Base-by-base conservation (phyloP, 2,888 invertebrate genomes). In the Tanypteryx hageni region DNA sequence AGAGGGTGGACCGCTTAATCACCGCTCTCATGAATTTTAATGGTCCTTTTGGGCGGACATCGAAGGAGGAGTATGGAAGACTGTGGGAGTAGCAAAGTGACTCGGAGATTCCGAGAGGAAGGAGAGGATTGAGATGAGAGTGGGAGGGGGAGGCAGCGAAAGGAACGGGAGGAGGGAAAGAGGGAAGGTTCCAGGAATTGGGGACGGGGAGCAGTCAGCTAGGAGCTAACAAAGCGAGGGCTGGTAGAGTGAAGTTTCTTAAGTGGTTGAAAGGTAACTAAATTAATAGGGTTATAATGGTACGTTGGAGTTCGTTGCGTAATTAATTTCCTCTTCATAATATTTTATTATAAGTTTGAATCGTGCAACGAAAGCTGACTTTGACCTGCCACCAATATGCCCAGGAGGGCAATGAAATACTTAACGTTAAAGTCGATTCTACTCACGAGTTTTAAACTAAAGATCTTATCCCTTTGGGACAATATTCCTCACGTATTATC, bases 11-110 rank as follows among this genome's bases (percentile, higher is more conserved):
- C 83, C 57, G 83, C 83, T 83, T 83, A 83, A 83, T 83, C 83
- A 83, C 83, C 83, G 83, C 83, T 83, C 83, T 83, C 83, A 83
- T 83, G 83, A 83, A 83, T 83, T 83, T 83, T 83, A 83, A 83
- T 83, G 83, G 83, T 57, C 57, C 83, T 83, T 83, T 83, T 57
- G 83, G 56, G n/a, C n/a, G 83, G 83, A 18, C 31, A 44, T 56
- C 56, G 56, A 11, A 16, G 14, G 82, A 83, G 83, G 44, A 13
- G n/a, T 44, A 57, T 57, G n/a, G 76, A 83, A 56, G 56, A 27
- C n/a, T n/a, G 56, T 18, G 7, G 64, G 57, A 56, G n/a, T 44
- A 83, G 57, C 83, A 56, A 83, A 83, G 83, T 83, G 44, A 44
- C 44, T 44, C 57, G 83, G 83, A 83, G 83, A 83, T 83, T 83